Evolutionary conservation across 1,140 invertebrate species (phyloP).

Genomic region (Ganaspis sp.): DNA sequence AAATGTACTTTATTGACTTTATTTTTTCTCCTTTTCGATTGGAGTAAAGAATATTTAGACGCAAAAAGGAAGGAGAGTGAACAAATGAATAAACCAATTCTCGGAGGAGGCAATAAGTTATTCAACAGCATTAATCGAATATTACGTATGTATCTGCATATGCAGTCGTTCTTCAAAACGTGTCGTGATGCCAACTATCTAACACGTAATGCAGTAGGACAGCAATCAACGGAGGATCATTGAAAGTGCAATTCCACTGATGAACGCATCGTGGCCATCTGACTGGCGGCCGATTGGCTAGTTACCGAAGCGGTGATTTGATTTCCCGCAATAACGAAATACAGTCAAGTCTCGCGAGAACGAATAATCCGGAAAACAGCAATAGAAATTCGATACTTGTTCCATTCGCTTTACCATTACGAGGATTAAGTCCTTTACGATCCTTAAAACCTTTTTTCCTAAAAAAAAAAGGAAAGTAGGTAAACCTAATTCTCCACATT

Average conservation of each 20-base stretch:
- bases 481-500: neutral
- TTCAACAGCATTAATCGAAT: neutral
- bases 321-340: conserved; percentile 29
- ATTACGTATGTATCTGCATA: neutral
- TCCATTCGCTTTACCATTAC: conserved; percentile 20
- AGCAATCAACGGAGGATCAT: conserved; percentile 25
- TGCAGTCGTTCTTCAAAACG: neutral
- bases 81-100: too few species aligned
- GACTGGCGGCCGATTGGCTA: conserved; percentile 30
- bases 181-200: neutral
- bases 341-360: conserved; percentile 18
- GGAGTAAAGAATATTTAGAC: too few species aligned
- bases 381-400: conserved; percentile 30
- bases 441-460: neutral
- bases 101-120: conserved; percentile 42
- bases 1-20: too few species aligned
- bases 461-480: neutral
- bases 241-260: conserved; percentile 26
- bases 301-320: conserved; percentile 29
- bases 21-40: too few species aligned
- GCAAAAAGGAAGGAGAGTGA: too few species aligned
- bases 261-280: conserved; percentile 26
- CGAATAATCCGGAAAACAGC: conserved; percentile 28
- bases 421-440: neutral
- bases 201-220: conserved; percentile 20